phyloP scores from a whole-genome alignment of 1,140 invertebrate genomes.

The Drosophila miranda region DNA sequence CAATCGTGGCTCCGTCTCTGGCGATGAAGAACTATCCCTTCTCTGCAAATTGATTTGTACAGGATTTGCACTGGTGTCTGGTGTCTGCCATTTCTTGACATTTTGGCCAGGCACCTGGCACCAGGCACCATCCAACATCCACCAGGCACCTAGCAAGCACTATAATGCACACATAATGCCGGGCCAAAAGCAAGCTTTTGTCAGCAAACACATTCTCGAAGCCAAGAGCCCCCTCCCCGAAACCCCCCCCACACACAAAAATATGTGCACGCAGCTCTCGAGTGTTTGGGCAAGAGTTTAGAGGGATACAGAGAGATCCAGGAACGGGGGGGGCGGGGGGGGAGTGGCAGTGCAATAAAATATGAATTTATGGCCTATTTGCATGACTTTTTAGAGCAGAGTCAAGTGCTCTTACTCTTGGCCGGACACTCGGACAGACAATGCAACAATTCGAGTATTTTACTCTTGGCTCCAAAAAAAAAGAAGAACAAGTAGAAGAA shows the following conservation, averaged over 20 bases:
- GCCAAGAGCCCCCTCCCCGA: slow-evolving; percentile 7
- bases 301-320: slow-evolving; percentile 1
- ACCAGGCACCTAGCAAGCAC: slow-evolving; percentile 50
- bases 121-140: not conserved
- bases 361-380: slow-evolving; percentile 78
- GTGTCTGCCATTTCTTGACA: slow-evolving; percentile 5
- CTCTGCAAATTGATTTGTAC: slow-evolving; percentile 37
- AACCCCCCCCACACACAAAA: not conserved
- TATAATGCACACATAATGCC: slow-evolving; percentile 65
- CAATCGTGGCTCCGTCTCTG: too few relatives aligned
- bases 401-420: slow-evolving; percentile 20
- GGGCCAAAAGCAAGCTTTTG: slow-evolving; percentile 55
- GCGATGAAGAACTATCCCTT: not conserved
- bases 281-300: slow-evolving; percentile 50
- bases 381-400: slow-evolving; percentile 61
- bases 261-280: slow-evolving; percentile 53
- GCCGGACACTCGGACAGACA: slow-evolving; percentile 10
- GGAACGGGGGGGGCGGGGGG: not conserved
- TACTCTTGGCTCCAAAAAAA: not conserved
- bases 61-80: slow-evolving; percentile 7
- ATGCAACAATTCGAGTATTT: slow-evolving; percentile 48
- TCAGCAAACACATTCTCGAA: slow-evolving; percentile 41
- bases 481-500: too few relatives aligned
- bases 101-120: slow-evolving; percentile 41
- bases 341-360: slow-evolving; percentile 59